Conservation (phyloP, 2,888 invertebrate species). For the Idaea biselata region DNA sequence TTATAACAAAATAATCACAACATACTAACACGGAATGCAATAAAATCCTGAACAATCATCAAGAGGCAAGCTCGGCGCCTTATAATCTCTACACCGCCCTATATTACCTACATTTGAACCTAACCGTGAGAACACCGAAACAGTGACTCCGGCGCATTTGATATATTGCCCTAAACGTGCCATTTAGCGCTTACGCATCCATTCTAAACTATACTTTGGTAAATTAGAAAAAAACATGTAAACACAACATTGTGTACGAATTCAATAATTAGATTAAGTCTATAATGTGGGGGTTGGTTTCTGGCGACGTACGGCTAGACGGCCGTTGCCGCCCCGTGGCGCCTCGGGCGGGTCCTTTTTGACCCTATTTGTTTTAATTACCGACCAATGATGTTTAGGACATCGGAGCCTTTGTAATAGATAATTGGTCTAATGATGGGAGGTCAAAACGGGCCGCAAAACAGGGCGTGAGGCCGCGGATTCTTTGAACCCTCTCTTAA, state of each 20-base stretch:
- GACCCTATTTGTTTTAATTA: constrained; percentile 81
- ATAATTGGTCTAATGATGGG: constrained; percentile 27
- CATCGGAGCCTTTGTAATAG: constrained; percentile 38
- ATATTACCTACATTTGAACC: constrained; percentile 45
- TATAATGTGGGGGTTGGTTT: constrained; percentile 71
- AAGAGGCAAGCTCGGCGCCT: constrained; percentile 65
- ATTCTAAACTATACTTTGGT: constrained; percentile 76
- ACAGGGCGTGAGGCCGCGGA: constrained; percentile 53
- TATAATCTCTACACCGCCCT: constrained; percentile 55
- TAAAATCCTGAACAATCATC: constrained; percentile 67
- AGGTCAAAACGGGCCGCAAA: constrained; percentile 21
- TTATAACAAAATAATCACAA: constrained; percentile 23
- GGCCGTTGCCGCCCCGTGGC: constrained; percentile 70
- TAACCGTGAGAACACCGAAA: constrained; percentile 69
- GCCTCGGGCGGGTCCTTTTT: constrained; percentile 72
- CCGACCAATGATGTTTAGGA: constrained; percentile 72
- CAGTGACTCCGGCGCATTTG: constrained; percentile 72
- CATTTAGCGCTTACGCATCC: constrained; percentile 79
- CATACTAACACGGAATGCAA: constrained; percentile 45
- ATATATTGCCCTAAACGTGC: constrained; percentile 79
- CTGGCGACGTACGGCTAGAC: constrained; percentile 75
- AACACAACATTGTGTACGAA: constrained; percentile 80
- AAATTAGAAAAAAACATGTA: constrained; percentile 79
- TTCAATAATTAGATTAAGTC: constrained; percentile 80
- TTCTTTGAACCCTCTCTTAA: constrained; percentile 28